Base-by-base conservation (phyloP, 53 echinoderm and acorn worm species). In the Paelopatides confundens region DNA sequence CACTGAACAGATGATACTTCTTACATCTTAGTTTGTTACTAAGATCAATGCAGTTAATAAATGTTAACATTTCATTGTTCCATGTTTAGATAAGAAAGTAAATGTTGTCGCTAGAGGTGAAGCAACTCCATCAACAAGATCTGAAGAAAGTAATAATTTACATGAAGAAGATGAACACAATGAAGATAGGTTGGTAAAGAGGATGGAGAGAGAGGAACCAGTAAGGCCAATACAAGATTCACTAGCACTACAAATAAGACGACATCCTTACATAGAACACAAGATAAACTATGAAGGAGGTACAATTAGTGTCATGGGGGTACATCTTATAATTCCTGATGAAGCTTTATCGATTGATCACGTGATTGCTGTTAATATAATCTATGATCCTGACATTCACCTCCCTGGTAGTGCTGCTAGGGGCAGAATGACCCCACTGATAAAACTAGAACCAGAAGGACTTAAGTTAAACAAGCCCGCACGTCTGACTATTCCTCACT, bases 341-440 rank as follows among this genome's bases (percentile, higher is more conserved):
- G 40, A 40, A 10, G 74, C 74, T 38, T 24, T 74, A 15, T 9
- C 37, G 5, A 30, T 12, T 31, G 67, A 66, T 30, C 67, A 66
- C 17, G 67, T 66, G 5, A 66, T 66, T 66, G 40, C 74, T 38
- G n/a, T 38, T 10, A 40, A 5, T 18, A 40, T 74, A 2, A 38
- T 74, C 38, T 7, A 37, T 23, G 74, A 74, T 6, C 35, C 74
- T 13, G 38, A 38, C 40, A 18, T 74, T 8, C 38, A 14, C 40
- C 37, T 74, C 26, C 38, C 37, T 40, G 40, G 74, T 37, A 35
- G 17, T 31, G 7, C 9, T 40, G 7, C 13, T 18, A 74, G 40
- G 23, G 24, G 38, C 9, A 74, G 74, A 24, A 74, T 74, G 43
- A 74, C 74, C 36, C 74, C 74, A 9, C 38, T 74, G 17, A 38